Evolutionary conservation across 2,888 invertebrate species (phyloP).

Genomic region (Sesia apiformis): DNA sequence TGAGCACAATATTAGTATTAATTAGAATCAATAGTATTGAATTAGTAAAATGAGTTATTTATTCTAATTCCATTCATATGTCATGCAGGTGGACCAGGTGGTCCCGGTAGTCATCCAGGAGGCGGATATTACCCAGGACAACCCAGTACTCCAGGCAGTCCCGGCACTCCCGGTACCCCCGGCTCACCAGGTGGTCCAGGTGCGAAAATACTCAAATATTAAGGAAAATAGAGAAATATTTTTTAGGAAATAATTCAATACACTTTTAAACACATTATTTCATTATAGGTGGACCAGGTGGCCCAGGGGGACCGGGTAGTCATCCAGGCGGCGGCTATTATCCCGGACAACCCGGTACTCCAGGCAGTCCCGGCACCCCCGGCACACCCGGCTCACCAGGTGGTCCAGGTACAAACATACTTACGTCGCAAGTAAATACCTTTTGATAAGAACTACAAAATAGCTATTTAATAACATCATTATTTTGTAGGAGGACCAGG

Average conservation of each 20-base stretch:
- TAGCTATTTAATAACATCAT: background rate
- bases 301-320: slow-evolving; percentile 4
- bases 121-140: slow-evolving; percentile 10
- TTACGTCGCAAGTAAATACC: background rate
- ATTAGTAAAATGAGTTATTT: too few species aligned
- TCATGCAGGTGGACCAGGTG: slow-evolving; percentile 25
- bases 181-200: slow-evolving; percentile 16
- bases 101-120: slow-evolving; percentile 11
- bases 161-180: slow-evolving; percentile 8
- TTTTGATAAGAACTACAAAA: background rate
- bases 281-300: slow-evolving; percentile 10
- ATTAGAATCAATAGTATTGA: too few species aligned
- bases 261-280: too few species aligned
- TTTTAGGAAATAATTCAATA: too few species aligned
- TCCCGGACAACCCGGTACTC: slow-evolving; percentile 7
- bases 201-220: too few species aligned
- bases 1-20: background rate
- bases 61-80: too few species aligned
- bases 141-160: slow-evolving; percentile 12
- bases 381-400: slow-evolving; percentile 13
- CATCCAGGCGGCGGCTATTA: slow-evolving; percentile 8
- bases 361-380: slow-evolving; percentile 2
- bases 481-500: slow-evolving; percentile 26
- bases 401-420: slow-evolving; percentile 2
- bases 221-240: too few species aligned